Conservation (phyloP, 1,140 invertebrate genomes). For the Adoxophyes honmai region DNA sequence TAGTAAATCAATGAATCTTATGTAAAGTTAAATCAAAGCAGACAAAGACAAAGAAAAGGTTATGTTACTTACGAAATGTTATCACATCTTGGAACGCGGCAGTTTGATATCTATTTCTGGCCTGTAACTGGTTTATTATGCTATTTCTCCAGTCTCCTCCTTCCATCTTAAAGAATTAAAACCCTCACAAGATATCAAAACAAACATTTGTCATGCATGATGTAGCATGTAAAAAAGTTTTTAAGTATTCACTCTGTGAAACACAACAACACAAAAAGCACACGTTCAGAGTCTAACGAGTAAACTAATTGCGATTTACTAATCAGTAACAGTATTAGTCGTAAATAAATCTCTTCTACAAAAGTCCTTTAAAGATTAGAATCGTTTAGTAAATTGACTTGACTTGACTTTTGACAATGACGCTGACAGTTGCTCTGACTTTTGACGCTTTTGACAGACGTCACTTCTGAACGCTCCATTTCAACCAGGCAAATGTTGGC, state of each 20-base stretch:
- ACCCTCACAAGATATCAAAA: conserved; percentile 41
- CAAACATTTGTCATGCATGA: conserved; percentile 56
- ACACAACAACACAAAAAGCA: no score
- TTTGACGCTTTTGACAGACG: no score
- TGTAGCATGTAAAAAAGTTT: conserved; percentile 20
- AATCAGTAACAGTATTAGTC: not conserved
- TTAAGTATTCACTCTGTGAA: no score
- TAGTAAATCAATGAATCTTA: no score
- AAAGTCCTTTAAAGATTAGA: not conserved
- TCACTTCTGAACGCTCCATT: no score
- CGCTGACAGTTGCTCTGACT: not conserved
- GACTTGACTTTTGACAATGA: conserved; percentile 8
- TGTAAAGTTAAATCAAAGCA: not conserved
- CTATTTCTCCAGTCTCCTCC: conserved; percentile 68
- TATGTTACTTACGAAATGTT: conserved; percentile 70
- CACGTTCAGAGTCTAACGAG: no score
- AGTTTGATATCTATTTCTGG: conserved; percentile 69
- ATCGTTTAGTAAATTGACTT: not conserved
- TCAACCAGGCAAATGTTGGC: no score
- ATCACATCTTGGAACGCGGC: conserved; percentile 71
- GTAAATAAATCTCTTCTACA: conserved; percentile 2
- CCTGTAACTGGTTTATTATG: conserved; percentile 64
- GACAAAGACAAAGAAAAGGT: conserved; percentile 48
- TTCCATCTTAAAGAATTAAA: conserved; percentile 52
- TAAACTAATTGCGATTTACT: not conserved